phyloP scores from a whole-genome alignment of 1,140 invertebrate species.

The Papilio dardanus region DNA sequence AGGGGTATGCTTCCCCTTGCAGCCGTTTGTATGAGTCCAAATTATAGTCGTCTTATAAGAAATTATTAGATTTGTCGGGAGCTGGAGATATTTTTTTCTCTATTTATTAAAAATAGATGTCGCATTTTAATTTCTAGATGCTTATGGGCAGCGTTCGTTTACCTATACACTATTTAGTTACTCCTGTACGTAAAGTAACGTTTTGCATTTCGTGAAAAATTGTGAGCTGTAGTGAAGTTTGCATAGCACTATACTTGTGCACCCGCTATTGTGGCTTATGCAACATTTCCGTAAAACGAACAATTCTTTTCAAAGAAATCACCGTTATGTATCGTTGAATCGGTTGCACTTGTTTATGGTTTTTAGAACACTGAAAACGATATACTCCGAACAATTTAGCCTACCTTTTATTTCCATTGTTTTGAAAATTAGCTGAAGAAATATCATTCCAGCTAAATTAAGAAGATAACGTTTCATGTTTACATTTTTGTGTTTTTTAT shows the following conservation, averaged over 20 bases:
- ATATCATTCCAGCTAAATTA: neutral
- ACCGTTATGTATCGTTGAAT: conserved; percentile 55
- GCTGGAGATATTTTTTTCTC: neutral
- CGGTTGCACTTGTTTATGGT: neutral
- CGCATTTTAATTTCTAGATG: neutral
- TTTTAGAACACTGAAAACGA: conserved; percentile 11
- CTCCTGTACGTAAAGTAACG: neutral
- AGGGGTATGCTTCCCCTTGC: neutral
- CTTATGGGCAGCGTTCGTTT: neutral
- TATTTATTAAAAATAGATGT: neutral
- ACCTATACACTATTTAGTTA: neutral
- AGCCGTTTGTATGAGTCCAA: neutral
- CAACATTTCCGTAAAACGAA: conserved; percentile 32
- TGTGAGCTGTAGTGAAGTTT: neutral
- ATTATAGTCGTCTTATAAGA: neutral
- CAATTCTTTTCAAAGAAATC: conserved; percentile 51
- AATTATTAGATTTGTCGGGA: neutral
- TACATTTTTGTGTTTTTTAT: neutral
- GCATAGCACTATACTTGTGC: neutral
- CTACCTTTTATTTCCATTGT: neutral
- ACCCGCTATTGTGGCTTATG: conserved; percentile 33
- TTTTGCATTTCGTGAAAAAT: neutral
- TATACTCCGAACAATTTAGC: neutral
- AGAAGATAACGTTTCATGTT: neutral
- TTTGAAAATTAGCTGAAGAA: neutral